Percentiles rank a stretch among this genome's conserved stretches.
phyloP scores from a whole-genome alignment of 1,140 invertebrate species.

The Brachionus sp. region DNA sequence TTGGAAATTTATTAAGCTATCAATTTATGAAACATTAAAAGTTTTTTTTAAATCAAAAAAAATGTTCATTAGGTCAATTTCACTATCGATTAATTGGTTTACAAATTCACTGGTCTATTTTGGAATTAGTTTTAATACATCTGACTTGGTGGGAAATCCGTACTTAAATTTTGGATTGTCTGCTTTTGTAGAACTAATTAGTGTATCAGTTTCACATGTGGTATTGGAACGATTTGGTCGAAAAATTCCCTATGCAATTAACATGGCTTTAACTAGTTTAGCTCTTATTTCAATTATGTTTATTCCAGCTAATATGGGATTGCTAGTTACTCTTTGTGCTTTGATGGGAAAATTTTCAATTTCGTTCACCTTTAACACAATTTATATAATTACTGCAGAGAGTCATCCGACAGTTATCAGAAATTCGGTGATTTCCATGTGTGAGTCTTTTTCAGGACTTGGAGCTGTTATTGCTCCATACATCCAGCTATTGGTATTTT shows the following conservation, averaged over 20 bases:
- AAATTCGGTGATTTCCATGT: slow-evolving; percentile 17
- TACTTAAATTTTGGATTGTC: slow-evolving; percentile 51
- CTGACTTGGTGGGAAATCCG: slow-evolving; percentile 48
- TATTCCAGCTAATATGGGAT: not conserved
- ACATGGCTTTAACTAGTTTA: slow-evolving; percentile 6
- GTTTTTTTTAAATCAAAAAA: slow-evolving; percentile 40
- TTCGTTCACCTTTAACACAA: slow-evolving; percentile 15
- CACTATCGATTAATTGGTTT: slow-evolving; percentile 47
- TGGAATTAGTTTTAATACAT: slow-evolving; percentile 49
- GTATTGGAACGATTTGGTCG: slow-evolving; percentile 45
- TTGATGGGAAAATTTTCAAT: slow-evolving; percentile 43
- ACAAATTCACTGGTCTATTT: slow-evolving; percentile 51
- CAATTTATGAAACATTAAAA: slow-evolving; percentile 1
- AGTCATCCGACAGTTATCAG: slow-evolving; percentile 15
- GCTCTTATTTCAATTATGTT: slow-evolving; percentile 9
- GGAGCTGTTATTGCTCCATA: not conserved
- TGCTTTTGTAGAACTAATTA: slow-evolving; percentile 49
- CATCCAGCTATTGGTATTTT: not conserved
- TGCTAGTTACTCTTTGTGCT: not conserved
- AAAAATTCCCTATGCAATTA: slow-evolving; percentile 14
- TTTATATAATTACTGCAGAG: slow-evolving; percentile 30
- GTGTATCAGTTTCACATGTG: slow-evolving; percentile 45
- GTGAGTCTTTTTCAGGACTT: not conserved
- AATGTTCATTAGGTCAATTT: not conserved
- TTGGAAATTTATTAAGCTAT: not conserved